phyloP scores from a whole-genome alignment of 2,888 invertebrate species.

The Yponomeuta sedellus region DNA sequence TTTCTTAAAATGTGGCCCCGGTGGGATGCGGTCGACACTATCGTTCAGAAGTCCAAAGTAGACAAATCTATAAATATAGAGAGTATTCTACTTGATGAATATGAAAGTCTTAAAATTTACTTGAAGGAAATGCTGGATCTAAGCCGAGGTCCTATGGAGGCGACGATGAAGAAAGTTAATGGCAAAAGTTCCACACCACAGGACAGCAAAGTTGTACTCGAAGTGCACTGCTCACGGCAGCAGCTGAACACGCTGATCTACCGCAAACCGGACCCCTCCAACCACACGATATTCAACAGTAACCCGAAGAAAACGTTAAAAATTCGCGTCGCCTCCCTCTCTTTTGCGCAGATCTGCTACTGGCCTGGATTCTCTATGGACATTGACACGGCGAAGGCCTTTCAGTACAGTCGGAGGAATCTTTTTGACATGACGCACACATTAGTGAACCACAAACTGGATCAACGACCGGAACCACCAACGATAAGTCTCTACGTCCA shows the following conservation, averaged over 20 bases:
- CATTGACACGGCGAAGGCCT: neutral
- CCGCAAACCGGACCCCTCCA: constrained; percentile 32
- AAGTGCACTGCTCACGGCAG: constrained; percentile 23
- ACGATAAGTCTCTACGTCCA: neutral
- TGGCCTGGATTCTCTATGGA: constrained; percentile 6
- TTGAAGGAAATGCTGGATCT: constrained; percentile 36
- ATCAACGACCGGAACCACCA: neutral
- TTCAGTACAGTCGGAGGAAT: constrained; percentile 3
- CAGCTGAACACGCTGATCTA: constrained; percentile 42
- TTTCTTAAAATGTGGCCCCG: constrained; percentile 59
- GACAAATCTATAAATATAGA: constrained; percentile 26
- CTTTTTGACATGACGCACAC: constrained; percentile 2
- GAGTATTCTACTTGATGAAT: constrained; percentile 38
- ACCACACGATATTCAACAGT: constrained; percentile 44
- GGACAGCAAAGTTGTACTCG: neutral
- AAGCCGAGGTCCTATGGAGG: constrained; percentile 31
- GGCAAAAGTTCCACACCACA: constrained; percentile 17
- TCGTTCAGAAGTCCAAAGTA: constrained; percentile 35
- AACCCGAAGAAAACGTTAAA: neutral
- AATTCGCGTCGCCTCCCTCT: neutral
- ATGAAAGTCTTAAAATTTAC: constrained; percentile 42
- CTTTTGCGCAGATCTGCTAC: neutral
- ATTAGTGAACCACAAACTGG: constrained; percentile 8
- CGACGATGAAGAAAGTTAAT: constrained; percentile 25
- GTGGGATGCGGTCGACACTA: constrained; percentile 52